These are phyloP conservation scores for Axea sp. DNA, from an alignment of 2,888 invertebrate species.

Conservation along the genomic window DNA sequence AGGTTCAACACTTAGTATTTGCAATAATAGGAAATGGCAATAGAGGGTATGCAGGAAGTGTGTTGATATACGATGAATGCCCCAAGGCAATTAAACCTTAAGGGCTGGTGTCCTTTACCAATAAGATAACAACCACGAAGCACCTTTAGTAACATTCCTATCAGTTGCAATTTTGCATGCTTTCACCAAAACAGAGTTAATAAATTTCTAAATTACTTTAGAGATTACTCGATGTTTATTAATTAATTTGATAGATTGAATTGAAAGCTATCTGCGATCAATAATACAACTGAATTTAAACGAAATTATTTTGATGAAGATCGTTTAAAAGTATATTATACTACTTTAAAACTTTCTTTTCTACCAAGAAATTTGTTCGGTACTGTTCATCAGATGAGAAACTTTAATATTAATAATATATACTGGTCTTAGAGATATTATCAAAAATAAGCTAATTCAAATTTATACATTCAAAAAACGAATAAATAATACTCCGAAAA, in stretches of 20 bases:
- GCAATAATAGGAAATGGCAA: slow-evolving; percentile 21
- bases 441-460: no score
- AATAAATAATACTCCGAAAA: no score
- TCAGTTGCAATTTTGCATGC: slow-evolving; percentile 19
- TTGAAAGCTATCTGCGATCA: no score
- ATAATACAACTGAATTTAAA: no score
- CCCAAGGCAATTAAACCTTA: slow-evolving; percentile 49
- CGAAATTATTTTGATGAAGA: no score
- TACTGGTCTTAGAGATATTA: no score
- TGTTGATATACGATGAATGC: slow-evolving; percentile 42
- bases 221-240: slow-evolving; percentile 7
- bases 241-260: slow-evolving; percentile 1
- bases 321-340: no score
- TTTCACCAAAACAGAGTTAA: slow-evolving; percentile 6
- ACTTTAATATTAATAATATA: no score
- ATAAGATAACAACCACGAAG: slow-evolving; percentile 40
- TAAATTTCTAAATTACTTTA: not conserved
- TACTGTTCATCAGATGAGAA: no score
- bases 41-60: slow-evolving; percentile 33
- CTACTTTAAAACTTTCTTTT: no score
- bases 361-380: no score
- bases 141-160: slow-evolving; percentile 20
- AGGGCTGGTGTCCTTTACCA: slow-evolving; percentile 40
- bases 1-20: slow-evolving; percentile 20
- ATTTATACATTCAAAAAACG: no score